Conservation (phyloP, 2,797 vertebrate genomes). For the Acrocephalus scirpaceus region DNA sequence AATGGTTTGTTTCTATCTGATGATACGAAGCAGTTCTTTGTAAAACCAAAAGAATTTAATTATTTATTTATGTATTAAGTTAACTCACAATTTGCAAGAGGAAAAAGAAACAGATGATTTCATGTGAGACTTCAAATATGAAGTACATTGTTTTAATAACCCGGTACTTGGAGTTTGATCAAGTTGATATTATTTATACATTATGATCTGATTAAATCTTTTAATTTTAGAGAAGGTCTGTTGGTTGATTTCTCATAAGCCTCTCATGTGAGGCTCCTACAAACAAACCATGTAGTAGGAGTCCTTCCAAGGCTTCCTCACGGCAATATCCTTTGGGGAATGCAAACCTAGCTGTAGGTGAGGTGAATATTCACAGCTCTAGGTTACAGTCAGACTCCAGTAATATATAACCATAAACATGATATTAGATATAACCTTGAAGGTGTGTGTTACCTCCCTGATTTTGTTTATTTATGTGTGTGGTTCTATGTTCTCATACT, state of each 20-base stretch:
- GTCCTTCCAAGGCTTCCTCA: background rate
- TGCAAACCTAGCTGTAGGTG: background rate
- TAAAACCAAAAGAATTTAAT: background rate
- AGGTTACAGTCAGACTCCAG: background rate
- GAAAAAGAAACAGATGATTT: background rate
- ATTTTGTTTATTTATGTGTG: background rate
- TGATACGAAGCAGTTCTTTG: slow-evolving; percentile 14
- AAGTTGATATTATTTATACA: background rate
- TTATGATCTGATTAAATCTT: background rate
- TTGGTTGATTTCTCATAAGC: background rate
- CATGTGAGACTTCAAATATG: background rate
- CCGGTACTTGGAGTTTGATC: background rate
- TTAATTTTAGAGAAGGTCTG: background rate
- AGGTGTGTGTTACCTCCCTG: background rate
- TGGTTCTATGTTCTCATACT: background rate
- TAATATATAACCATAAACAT: background rate
- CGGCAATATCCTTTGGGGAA: background rate
- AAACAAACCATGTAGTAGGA: background rate
- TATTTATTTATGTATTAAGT: slow-evolving; percentile 1
- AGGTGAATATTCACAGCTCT: background rate
- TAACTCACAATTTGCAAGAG: background rate
- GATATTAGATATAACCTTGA: background rate
- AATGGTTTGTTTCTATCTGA: slow-evolving; percentile 1
- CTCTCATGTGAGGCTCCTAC: background rate
- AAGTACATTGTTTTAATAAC: background rate